Percentiles rank a stretch among this genome's conserved stretches.
Evolutionary conservation across 2,888 invertebrate species (phyloP).

Genomic region (Caenorhabditis panamensis): DNA sequence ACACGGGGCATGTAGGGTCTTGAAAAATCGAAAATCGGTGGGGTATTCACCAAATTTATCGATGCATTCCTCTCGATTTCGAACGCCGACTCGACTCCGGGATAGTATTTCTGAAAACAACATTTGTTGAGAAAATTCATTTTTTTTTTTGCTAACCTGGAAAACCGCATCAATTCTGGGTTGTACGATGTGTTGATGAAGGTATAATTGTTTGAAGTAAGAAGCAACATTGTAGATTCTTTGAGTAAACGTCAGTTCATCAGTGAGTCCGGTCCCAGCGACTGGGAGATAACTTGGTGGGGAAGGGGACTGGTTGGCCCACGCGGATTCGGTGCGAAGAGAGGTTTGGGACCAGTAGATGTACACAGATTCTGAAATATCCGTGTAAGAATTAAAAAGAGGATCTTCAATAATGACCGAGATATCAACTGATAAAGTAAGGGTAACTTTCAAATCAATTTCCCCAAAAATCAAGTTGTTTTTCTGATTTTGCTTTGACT

Average conservation of each 20-base stretch:
- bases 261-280: slow-evolving; percentile 80
- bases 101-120: slow-evolving; percentile 66
- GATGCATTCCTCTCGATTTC: slow-evolving; percentile 81
- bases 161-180: slow-evolving; percentile 77
- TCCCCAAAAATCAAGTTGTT: too few species aligned
- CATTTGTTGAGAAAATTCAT: not conserved
- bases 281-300: slow-evolving; percentile 81
- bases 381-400: not conserved
- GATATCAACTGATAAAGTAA: too few species aligned
- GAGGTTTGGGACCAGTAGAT: slow-evolving; percentile 80
- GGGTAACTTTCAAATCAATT: too few species aligned
- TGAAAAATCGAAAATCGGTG: slow-evolving; percentile 81
- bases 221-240: slow-evolving; percentile 76
- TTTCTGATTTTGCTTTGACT: slow-evolving; percentile 4
- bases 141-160: slow-evolving; percentile 62
- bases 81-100: slow-evolving; percentile 71
- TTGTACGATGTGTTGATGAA: slow-evolving; percentile 80
- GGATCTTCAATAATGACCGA: not conserved
- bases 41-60: slow-evolving; percentile 80
- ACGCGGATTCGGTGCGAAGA: slow-evolving; percentile 80
- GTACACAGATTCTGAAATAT: slow-evolving; percentile 76
- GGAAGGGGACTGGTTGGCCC: slow-evolving; percentile 80
- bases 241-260: slow-evolving; percentile 76
- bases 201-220: slow-evolving; percentile 78
- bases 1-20: slow-evolving; percentile 81